These are phyloP conservation scores for Tricholauxania praeusta DNA, from an alignment of 2,888 invertebrate species.

Conservation along the genomic window DNA sequence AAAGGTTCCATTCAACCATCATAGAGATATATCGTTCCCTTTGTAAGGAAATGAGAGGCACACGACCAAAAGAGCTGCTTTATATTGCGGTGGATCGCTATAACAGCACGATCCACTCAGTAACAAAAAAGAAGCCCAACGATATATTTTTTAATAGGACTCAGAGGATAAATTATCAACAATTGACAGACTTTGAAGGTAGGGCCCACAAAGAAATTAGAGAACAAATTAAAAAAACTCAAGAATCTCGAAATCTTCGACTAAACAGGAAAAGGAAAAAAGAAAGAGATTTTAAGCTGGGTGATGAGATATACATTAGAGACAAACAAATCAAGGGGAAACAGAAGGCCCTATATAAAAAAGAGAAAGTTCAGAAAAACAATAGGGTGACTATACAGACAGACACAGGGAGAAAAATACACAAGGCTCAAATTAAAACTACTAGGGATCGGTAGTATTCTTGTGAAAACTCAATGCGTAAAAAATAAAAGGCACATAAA, in stretches of 20 bases:
- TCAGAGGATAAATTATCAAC: slow-evolving; percentile 30
- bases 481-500: no score
- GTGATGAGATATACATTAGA: not conserved
- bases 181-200: not conserved
- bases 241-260: no score
- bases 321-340: slow-evolving; percentile 15
- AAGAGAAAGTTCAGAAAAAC: no score
- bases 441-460: no score
- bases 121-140: slow-evolving; percentile 39
- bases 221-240: no score
- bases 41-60: slow-evolving; percentile 31
- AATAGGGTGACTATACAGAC: slow-evolving; percentile 28
- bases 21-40: slow-evolving; percentile 45
- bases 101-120: slow-evolving; percentile 46
- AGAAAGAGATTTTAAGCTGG: no score
- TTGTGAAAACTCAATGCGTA: no score
- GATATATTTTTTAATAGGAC: slow-evolving; percentile 45
- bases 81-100: slow-evolving; percentile 43
- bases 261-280: no score
- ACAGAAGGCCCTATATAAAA: slow-evolving; percentile 21
- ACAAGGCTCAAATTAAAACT: slow-evolving; percentile 32
- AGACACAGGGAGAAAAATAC: slow-evolving; percentile 24
- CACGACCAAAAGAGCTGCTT: slow-evolving; percentile 28
- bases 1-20: slow-evolving; percentile 44
- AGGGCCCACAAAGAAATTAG: not conserved